These are phyloP conservation scores for Cryptus viduatorius DNA, from an alignment of 2,888 invertebrate species.

Conservation along the genomic window DNA sequence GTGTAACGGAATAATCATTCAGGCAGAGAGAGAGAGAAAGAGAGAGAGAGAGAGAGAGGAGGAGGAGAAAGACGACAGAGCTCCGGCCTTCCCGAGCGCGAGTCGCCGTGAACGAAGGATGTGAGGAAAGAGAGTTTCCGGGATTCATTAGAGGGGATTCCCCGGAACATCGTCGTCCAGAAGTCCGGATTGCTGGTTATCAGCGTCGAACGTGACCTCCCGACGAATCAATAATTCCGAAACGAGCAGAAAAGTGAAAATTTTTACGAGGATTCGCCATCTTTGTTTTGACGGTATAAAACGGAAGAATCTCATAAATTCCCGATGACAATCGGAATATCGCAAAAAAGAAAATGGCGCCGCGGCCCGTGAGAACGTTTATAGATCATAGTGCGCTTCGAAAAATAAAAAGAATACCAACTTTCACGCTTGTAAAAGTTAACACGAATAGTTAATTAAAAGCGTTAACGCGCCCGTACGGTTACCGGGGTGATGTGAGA, in stretches of 20 bases:
- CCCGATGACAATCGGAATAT: not conserved
- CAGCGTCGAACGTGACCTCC: not conserved
- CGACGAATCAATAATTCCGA: not conserved
- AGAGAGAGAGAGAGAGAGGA: not conserved
- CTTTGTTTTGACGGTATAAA: constrained; percentile 9
- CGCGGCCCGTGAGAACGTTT: not conserved
- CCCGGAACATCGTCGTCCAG: not conserved
- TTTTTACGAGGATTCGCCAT: not conserved
- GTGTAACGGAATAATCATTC: constrained; percentile 61
- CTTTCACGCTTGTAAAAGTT: constrained; percentile 54
- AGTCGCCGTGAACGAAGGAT: constrained; percentile 15
- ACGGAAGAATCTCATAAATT: not conserved
- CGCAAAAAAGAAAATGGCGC: not conserved
- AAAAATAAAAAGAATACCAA: constrained; percentile 32
- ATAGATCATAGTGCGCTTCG: constrained; percentile 11
- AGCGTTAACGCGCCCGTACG: not conserved
- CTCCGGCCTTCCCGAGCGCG: not conserved
- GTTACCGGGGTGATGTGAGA: constrained; percentile 36
- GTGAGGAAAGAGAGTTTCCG: constrained; percentile 5
- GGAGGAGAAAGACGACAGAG: constrained; percentile 7
- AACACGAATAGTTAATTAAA: constrained; percentile 57
- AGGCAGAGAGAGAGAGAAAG: constrained; percentile 1
- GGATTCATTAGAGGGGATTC: constrained; percentile 9
- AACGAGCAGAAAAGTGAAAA: not conserved
- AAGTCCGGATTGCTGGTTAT: constrained; percentile 32